Conservation (phyloP, 2,113 vertebrate species). For the Cinclus mexicanus region DNA sequence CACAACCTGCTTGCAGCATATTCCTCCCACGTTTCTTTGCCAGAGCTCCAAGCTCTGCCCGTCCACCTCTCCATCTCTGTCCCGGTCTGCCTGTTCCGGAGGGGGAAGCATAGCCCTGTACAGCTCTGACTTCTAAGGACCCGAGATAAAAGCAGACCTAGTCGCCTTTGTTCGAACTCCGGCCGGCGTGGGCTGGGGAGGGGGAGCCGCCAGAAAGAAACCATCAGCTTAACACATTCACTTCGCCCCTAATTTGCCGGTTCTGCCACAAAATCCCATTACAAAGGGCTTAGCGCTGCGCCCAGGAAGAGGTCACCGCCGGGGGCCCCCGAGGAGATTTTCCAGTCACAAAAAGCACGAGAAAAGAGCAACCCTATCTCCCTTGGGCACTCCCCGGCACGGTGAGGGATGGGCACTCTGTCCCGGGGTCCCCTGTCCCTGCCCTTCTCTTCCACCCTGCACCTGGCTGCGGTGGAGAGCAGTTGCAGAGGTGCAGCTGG, state of each 20-base stretch:
- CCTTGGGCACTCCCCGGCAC: background rate
- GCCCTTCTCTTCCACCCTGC: background rate
- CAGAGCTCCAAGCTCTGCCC: background rate
- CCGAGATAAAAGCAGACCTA: conserved; percentile 28
- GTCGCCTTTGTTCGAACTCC: background rate
- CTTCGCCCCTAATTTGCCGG: conserved; percentile 66
- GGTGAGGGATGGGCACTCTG: background rate
- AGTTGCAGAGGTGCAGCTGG: background rate
- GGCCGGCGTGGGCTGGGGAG: background rate
- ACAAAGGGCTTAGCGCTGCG: conserved; percentile 64
- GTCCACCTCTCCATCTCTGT: background rate
- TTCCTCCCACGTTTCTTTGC: background rate
- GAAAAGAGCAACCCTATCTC: conserved; percentile 67
- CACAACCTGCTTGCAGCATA: accelerated
- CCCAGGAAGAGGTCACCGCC: conserved; percentile 56
- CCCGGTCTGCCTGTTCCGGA: background rate
- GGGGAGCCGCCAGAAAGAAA: conserved; percentile 58
- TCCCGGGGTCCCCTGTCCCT: background rate
- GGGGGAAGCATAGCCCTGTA: background rate
- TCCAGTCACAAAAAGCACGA: conserved; percentile 31
- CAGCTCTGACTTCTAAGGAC: background rate
- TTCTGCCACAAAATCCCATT: conserved; percentile 74
- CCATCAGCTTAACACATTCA: conserved; percentile 66
- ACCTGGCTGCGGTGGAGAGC: background rate
- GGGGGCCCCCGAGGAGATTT: conserved; percentile 43